phyloP scores from a whole-genome alignment of 2,113 vertebrate species.

The Macrotus californicus region DNA sequence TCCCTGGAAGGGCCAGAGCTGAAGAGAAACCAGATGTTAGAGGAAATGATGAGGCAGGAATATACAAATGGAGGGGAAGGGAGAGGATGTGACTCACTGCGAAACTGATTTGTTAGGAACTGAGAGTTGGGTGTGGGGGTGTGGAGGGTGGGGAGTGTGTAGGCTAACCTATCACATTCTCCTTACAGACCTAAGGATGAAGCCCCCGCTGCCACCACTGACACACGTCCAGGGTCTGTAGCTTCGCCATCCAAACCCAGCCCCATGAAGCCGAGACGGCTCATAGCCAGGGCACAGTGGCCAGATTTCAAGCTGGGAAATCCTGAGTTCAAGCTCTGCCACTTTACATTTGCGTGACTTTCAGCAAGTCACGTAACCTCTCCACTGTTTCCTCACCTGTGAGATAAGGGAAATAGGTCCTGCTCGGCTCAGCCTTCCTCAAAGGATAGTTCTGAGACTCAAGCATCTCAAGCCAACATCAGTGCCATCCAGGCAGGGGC shows the following conservation, averaged over 20 bases:
- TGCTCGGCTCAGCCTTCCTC: neutral
- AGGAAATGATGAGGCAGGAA: neutral
- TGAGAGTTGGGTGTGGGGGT: neutral
- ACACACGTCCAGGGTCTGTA: neutral
- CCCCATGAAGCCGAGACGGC: neutral
- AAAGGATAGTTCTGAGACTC: neutral
- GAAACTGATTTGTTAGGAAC: slow-evolving; percentile 20
- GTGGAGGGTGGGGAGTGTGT: neutral
- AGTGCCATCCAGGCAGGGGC: accelerated
- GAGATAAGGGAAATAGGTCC: neutral
- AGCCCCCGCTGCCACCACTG: neutral
- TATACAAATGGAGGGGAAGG: neutral
- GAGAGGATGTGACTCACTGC: neutral
- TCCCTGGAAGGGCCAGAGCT: neutral
- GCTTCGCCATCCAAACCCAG: neutral
- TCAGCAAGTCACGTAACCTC: neutral
- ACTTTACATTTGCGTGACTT: neutral
- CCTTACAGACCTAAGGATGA: neutral
- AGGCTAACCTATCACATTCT: neutral
- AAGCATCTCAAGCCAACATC: accelerated
- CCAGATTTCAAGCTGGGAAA: neutral
- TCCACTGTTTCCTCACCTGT: neutral
- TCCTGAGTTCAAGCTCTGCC: neutral
- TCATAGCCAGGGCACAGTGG: neutral
- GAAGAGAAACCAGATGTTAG: neutral